These are phyloP conservation scores for Pangasius mekongensis DNA, from an alignment of 2,797 vertebrate genomes.

Conservation along the genomic window DNA sequence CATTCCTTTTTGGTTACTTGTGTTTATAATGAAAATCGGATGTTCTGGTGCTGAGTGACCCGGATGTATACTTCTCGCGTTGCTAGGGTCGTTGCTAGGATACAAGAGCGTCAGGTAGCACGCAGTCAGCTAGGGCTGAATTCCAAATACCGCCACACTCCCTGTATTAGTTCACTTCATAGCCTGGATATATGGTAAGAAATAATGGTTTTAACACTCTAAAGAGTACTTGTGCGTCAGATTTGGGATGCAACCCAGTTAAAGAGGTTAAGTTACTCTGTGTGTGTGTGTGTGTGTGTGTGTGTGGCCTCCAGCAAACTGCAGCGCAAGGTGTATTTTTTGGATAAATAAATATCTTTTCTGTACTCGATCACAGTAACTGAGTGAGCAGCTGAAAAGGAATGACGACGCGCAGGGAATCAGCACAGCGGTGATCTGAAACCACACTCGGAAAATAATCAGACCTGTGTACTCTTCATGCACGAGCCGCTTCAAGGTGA, in stretches of 20 bases:
- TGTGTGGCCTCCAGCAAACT: background rate
- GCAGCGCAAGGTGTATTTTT: too few relatives aligned
- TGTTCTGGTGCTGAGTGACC: background rate
- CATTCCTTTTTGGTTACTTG: background rate
- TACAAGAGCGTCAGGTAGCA: background rate
- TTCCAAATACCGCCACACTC: background rate
- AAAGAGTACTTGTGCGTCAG: background rate
- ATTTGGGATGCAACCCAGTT: background rate
- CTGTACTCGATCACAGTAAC: background rate
- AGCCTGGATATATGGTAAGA: background rate
- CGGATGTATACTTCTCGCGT: conserved; percentile 23
- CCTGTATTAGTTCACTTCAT: background rate
- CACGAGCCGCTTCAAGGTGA: conserved; percentile 10
- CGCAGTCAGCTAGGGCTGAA: background rate
- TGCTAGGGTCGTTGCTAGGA: conserved; percentile 43
- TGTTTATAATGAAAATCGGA: background rate
- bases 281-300: too few relatives aligned
- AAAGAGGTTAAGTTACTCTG: background rate
- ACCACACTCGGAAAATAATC: background rate
- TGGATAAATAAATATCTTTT: background rate
- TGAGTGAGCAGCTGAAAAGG: background rate
- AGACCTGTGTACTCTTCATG: background rate
- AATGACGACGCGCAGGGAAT: background rate
- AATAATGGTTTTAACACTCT: too few relatives aligned
- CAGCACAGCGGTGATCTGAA: background rate